These are phyloP conservation scores for Myotis lucifugus DNA, from an alignment of 2,113 vertebrate genomes.

Conservation along the genomic window DNA sequence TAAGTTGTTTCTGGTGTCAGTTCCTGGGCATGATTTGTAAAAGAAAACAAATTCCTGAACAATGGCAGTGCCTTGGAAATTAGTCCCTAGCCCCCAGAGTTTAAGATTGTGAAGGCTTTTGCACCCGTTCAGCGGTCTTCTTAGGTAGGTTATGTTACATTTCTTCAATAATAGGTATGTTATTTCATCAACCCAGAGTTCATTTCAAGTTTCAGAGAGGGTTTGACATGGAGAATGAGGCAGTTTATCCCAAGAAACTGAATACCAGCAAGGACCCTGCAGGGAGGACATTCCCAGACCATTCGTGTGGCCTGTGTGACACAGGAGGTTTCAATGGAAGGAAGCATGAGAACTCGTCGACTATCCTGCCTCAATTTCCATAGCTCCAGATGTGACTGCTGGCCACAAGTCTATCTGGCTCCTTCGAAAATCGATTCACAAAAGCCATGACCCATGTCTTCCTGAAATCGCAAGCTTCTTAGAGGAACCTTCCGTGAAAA, in stretches of 20 bases:
- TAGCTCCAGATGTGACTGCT: neutral
- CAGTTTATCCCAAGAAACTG: neutral
- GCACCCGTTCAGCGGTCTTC: neutral
- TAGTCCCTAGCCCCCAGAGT: neutral
- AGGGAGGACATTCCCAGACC: neutral
- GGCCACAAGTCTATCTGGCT: conserved; percentile 20
- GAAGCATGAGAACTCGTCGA: neutral
- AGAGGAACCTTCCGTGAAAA: conserved; percentile 16
- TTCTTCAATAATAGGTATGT: conserved; percentile 35
- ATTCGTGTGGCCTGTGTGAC: neutral
- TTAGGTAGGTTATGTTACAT: neutral
- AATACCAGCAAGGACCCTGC: neutral
- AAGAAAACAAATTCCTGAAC: conserved; percentile 7
- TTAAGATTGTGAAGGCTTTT: neutral
- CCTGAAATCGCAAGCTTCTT: conserved; percentile 15
- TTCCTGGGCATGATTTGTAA: neutral
- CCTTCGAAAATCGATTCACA: conserved; percentile 17
- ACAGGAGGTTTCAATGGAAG: neutral
- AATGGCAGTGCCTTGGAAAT: neutral
- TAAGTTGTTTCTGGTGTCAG: neutral
- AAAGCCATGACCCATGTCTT: neutral
- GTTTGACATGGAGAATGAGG: neutral
- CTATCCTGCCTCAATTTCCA: neutral
- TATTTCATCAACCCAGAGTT: neutral
- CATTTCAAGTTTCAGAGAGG: conserved; percentile 1